These are phyloP conservation scores for Anabas testudineus DNA, from an alignment of 2,797 vertebrate genomes.

Conservation along the genomic window DNA sequence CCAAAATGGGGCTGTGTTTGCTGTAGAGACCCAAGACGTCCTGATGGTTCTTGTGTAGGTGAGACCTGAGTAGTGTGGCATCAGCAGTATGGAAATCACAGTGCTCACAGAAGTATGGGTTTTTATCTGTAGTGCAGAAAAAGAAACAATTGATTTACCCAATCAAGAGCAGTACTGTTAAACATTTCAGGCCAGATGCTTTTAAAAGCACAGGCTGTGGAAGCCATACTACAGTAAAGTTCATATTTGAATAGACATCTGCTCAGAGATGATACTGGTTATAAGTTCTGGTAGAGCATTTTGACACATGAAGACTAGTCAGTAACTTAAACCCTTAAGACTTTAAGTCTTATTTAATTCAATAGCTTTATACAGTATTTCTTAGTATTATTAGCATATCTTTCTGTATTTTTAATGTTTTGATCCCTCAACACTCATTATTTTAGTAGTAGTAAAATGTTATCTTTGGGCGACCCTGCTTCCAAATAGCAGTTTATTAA, in stretches of 20 bases:
- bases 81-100: constrained; percentile 87
- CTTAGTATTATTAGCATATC: too few relatives aligned
- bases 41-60: constrained; percentile 78
- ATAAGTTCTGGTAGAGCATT: too few relatives aligned
- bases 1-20: constrained; percentile 62
- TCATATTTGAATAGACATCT: not conserved
- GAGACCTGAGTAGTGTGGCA: constrained; percentile 77
- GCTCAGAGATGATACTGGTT: not conserved
- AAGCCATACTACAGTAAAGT: not conserved
- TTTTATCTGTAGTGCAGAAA: constrained; percentile 84
- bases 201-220: too few relatives aligned
- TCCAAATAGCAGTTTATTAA: not conserved
- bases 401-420: too few relatives aligned
- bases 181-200: not conserved
- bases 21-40: constrained; percentile 60
- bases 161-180: not conserved
- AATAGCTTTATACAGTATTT: not conserved
- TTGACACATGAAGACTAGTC: not conserved
- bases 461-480: too few relatives aligned
- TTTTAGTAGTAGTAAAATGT: not conserved
- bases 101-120: constrained; percentile 83
- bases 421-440: not conserved
- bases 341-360: not conserved
- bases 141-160: constrained; percentile 5
- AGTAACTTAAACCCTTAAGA: not conserved